These are phyloP conservation scores for Chrysochloris asiatica DNA, from an alignment of 2,113 vertebrate species.

Conservation along the genomic window DNA sequence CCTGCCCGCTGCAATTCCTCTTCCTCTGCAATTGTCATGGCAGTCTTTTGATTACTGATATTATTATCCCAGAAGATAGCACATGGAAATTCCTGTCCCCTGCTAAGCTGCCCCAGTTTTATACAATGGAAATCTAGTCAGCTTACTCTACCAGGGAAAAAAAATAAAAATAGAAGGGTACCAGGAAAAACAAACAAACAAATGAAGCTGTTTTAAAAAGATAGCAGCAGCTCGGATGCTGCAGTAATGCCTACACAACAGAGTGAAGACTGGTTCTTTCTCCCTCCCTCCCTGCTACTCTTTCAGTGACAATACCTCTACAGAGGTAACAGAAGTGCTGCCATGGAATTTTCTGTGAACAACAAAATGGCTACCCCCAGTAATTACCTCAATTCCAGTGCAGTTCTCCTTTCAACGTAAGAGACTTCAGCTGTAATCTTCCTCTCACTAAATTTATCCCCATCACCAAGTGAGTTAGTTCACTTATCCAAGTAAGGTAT, in stretches of 20 bases:
- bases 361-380: background rate
- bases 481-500: background rate
- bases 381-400: background rate
- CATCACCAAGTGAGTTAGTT: rapidly evolving
- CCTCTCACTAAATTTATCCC: background rate
- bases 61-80: slow-evolving; percentile 77
- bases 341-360: background rate
- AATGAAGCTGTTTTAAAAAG: slow-evolving; percentile 61
- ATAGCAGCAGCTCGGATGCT: slow-evolving; percentile 55
- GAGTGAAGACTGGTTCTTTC: background rate
- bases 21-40: slow-evolving; percentile 54
- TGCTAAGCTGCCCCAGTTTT: slow-evolving; percentile 82
- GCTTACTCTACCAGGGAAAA: background rate
- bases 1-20: slow-evolving; percentile 19
- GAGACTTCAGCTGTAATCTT: background rate
- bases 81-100: slow-evolving; percentile 69
- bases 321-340: background rate
- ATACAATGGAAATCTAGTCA: slow-evolving; percentile 79
- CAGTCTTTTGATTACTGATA: slow-evolving; percentile 71
- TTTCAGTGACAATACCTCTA: background rate
- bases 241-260: slow-evolving; percentile 1
- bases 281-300: background rate
- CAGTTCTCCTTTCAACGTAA: rapidly evolving
- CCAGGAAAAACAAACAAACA: background rate
- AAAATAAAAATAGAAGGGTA: background rate